Evolutionary conservation across 2,888 invertebrate species (phyloP), one percentile per base, ranked within the genome.

Genomic region (Psylliodes chrysocephalus): DNA sequence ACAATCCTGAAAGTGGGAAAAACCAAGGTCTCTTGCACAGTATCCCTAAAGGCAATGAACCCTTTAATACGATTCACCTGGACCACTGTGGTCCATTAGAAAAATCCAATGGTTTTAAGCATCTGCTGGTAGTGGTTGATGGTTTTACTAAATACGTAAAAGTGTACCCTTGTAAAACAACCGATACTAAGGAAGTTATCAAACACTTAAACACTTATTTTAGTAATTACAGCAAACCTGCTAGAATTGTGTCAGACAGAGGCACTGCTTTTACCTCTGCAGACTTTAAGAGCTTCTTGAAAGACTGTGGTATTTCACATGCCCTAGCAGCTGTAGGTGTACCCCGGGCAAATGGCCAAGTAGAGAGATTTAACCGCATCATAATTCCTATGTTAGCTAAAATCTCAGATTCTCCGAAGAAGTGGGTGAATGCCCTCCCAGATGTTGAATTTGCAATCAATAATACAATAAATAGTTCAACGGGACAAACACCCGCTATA

Each of bases 301-400:
- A 56, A 42, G 17, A 30, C 8, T 30, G 60, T 28, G 22, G 38
- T 14, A 65, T 65, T 12, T n/a, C n/a, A n/a, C n/a, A n/a, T n/a
- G n/a, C n/a, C n/a, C 30, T 60, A 28, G 63, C 71, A 17, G 69
- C 70, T 2, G 61, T 63, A 6, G 70, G 60, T 8, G 46, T 59
- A 19, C 70, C 69, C 1, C 57, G 62, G 38, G 66, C 66, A 17
- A 72, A 71, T 56, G 71, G 71, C 1, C 72, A 72, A 44, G 66
- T 70, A 2, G 71, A 72, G 25, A 10, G 56, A 4, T 51, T 66
- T 2, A 71, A 73, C 55, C 44, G 66, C 28, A 49, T 54, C 3
- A 30, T 71, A 25, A 61, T 55, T 10, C 66, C 65, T 8, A 62
- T 69, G 46, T 54, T 69, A 14, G 51, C 52, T 7, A 66, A 69